Conservation (phyloP, 2,888 invertebrate species). For the Anagyrus pseudococci region DNA sequence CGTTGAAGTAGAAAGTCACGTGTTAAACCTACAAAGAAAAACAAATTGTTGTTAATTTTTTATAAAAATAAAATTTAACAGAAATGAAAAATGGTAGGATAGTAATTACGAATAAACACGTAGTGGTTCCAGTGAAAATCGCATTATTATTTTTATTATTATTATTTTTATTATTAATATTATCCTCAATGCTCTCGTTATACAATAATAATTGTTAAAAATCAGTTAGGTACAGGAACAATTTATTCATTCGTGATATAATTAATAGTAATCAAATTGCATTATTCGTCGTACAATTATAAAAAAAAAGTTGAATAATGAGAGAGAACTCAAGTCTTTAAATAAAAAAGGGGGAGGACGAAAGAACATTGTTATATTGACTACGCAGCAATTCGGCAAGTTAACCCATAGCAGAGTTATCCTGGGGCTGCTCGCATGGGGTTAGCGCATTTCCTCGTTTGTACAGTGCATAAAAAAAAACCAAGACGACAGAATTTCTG, state of each 20-base stretch:
- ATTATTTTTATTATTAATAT: too few relatives aligned
- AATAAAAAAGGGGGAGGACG: constrained; percentile 24
- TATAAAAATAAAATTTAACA: too few relatives aligned
- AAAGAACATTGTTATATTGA: constrained; percentile 14
- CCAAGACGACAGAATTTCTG: constrained; percentile 9
- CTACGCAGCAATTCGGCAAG: constrained; percentile 22
- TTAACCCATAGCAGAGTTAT: too few relatives aligned
- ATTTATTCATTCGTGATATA: constrained; percentile 57
- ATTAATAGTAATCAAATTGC: constrained; percentile 48
- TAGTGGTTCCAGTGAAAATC: constrained; percentile 56
- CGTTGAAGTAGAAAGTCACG: too few relatives aligned
- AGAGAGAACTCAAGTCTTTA: constrained; percentile 9
- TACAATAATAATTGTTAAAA: constrained; percentile 55
- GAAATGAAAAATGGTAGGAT: too few relatives aligned
- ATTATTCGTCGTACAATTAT: constrained; percentile 26
- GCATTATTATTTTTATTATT: too few relatives aligned
- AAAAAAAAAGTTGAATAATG: constrained; percentile 15
- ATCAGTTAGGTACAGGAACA: constrained; percentile 62
- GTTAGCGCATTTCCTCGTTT: constrained; percentile 7
- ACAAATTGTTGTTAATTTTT: too few relatives aligned
- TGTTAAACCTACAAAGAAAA: too few relatives aligned
- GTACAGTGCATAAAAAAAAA: constrained; percentile 26
- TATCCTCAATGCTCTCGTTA: constrained; percentile 58
- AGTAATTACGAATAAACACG: not conserved
- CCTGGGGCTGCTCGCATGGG: too few relatives aligned